Evolutionary conservation across 2,797 vertebrate genomes (phyloP).

Genomic region (Liasis olivaceus): DNA sequence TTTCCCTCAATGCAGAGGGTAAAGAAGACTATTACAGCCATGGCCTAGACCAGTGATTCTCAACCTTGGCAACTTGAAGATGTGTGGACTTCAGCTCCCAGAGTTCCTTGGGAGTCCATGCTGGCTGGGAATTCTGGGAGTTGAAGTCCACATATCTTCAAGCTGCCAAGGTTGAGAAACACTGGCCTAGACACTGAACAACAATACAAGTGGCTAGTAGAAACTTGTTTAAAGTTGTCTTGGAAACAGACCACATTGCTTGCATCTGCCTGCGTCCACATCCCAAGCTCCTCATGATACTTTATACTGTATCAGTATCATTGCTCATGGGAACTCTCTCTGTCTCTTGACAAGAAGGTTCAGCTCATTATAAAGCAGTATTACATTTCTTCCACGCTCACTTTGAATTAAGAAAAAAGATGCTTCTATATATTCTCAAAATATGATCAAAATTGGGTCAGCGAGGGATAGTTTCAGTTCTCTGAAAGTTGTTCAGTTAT

Average conservation of each 20-base stretch:
- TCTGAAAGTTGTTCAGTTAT: background rate
- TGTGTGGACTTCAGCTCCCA: background rate
- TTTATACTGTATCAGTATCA: background rate
- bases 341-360: background rate
- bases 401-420: background rate
- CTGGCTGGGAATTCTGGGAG: background rate
- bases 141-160: background rate
- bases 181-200: background rate
- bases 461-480: background rate
- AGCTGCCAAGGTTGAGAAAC: background rate
- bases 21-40: background rate
- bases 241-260: background rate
- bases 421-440: background rate
- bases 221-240: background rate
- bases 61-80: background rate
- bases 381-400: background rate
- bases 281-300: background rate
- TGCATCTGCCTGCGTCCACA: background rate
- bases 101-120: background rate
- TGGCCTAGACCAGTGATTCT: background rate
- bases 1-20: background rate
- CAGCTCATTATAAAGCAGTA: background rate
- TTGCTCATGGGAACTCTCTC: background rate
- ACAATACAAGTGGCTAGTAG: background rate
- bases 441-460: background rate